Conservation (phyloP, 2,113 vertebrate species). For the Neotoma lepida region DNA sequence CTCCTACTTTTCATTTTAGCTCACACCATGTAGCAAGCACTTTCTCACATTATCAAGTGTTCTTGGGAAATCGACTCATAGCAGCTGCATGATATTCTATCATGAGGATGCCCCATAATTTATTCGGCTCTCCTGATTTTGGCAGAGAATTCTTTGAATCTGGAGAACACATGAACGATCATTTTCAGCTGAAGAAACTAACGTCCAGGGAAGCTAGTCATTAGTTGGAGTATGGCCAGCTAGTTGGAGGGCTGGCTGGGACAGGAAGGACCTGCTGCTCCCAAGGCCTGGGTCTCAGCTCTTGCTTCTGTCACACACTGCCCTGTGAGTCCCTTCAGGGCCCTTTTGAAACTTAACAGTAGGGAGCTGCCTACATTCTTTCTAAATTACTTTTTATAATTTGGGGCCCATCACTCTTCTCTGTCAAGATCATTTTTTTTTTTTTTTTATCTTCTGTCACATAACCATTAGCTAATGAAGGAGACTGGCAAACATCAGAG, state of each 20-base stretch:
- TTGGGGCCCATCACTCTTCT: constrained; percentile 57
- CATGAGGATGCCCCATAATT: not conserved
- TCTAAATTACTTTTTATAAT: constrained; percentile 68
- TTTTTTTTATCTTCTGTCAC: constrained; percentile 47
- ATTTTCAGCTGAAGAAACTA: constrained; percentile 49
- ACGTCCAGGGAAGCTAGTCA: constrained; percentile 20
- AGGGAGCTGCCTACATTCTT: constrained; percentile 72
- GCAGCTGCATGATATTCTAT: constrained; percentile 25
- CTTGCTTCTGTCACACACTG: not conserved
- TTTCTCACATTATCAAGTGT: constrained; percentile 47
- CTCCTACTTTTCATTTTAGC: not conserved
- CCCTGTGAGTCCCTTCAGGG: not conserved
- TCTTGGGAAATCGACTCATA: constrained; percentile 30
- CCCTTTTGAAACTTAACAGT: constrained; percentile 45
- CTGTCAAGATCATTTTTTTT: constrained; percentile 59
- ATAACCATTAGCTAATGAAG: constrained; percentile 70
- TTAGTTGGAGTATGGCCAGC: not conserved
- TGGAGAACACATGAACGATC: constrained; percentile 33
- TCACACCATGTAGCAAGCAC: not conserved
- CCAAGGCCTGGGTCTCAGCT: not conserved
- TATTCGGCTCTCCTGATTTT: constrained; percentile 19
- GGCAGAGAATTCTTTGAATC: constrained; percentile 40
- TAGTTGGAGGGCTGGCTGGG: not conserved
- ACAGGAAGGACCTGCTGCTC: not conserved
- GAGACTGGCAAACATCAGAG: constrained; percentile 33